Conservation (phyloP, 2,888 invertebrate species). For the Vanessa cardui region DNA sequence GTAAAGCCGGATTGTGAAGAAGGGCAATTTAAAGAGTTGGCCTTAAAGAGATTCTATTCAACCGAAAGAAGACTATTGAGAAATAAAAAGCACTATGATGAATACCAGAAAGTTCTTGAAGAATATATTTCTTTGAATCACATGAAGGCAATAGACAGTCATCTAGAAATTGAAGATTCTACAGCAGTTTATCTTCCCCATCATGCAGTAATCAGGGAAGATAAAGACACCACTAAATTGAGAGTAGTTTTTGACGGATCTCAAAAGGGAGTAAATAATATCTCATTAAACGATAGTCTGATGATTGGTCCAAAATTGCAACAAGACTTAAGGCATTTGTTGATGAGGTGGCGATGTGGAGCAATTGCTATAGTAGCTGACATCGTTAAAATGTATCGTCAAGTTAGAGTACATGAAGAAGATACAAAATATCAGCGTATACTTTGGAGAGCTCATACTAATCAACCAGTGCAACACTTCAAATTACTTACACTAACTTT, state of each 20-base stretch:
- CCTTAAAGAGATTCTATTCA: constrained; percentile 17
- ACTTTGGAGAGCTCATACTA: constrained; percentile 31
- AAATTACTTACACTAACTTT: constrained; percentile 36
- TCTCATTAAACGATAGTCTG: constrained; percentile 43
- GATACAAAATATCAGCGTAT: constrained; percentile 38
- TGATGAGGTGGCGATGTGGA: constrained; percentile 42
- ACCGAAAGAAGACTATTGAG: constrained; percentile 8
- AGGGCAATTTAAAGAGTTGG: constrained; percentile 20
- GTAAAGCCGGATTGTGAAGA: constrained; percentile 16
- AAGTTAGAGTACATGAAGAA: constrained; percentile 29
- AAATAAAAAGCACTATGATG: constrained; percentile 7
- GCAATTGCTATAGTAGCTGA: constrained; percentile 37
- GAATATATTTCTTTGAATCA: constrained; percentile 8
- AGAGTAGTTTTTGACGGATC: constrained; percentile 40
- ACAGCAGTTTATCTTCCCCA: constrained; percentile 4
- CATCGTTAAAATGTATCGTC: constrained; percentile 48
- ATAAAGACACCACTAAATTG: constrained; percentile 12
- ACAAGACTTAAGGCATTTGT: constrained; percentile 43
- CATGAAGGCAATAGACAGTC: background rate
- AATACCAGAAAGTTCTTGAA: constrained; percentile 15
- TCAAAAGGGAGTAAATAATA: constrained; percentile 30
- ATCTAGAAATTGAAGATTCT: background rate
- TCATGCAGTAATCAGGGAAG: constrained; percentile 1
- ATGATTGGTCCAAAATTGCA: constrained; percentile 44
- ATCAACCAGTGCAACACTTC: background rate